phyloP scores from a whole-genome alignment of 2,797 vertebrate species.

The Aplochiton taeniatus region DNA sequence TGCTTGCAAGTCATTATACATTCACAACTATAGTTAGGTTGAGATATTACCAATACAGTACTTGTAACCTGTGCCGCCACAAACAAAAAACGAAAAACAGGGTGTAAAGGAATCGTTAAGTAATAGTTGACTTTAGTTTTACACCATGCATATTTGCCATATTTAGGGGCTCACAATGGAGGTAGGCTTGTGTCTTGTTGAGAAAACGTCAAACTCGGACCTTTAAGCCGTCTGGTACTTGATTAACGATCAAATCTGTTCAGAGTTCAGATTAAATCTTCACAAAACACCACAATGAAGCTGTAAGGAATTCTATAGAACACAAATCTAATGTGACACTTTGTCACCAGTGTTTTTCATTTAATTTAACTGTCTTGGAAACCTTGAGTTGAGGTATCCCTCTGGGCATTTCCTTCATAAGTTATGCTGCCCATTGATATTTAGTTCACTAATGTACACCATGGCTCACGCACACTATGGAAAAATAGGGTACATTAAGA shows the following conservation, averaged over 20 bases:
- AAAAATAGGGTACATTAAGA: too few species aligned
- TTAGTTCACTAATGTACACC: too few species aligned
- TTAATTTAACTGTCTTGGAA: slow-evolving; percentile 4
- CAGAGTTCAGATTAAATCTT: slow-evolving; percentile 22
- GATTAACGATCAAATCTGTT: too few species aligned
- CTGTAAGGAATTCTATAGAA: neutral
- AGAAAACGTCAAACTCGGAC: slow-evolving; percentile 23
- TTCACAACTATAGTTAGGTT: slow-evolving; percentile 60
- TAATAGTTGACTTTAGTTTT: slow-evolving; percentile 2
- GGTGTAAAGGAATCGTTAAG: slow-evolving; percentile 43
- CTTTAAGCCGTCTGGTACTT: slow-evolving; percentile 12
- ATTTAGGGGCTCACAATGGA: slow-evolving; percentile 43
- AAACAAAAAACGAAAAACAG: slow-evolving; percentile 27
- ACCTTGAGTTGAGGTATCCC: neutral
- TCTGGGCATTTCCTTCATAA: too few species aligned
- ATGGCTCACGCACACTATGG: too few species aligned
- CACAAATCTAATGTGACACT: too few species aligned
- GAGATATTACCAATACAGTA: slow-evolving; percentile 60
- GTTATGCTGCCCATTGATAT: too few species aligned
- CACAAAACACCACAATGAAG: slow-evolving; percentile 13
- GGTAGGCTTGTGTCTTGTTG: slow-evolving; percentile 70
- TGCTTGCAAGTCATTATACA: slow-evolving; percentile 70
- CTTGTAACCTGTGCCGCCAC: slow-evolving; percentile 59
- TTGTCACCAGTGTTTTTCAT: slow-evolving; percentile 9
- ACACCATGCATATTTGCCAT: slow-evolving; percentile 7